phyloP scores from a whole-genome alignment of 2,797 vertebrate species.

The Poeciliopsis turneri region DNA sequence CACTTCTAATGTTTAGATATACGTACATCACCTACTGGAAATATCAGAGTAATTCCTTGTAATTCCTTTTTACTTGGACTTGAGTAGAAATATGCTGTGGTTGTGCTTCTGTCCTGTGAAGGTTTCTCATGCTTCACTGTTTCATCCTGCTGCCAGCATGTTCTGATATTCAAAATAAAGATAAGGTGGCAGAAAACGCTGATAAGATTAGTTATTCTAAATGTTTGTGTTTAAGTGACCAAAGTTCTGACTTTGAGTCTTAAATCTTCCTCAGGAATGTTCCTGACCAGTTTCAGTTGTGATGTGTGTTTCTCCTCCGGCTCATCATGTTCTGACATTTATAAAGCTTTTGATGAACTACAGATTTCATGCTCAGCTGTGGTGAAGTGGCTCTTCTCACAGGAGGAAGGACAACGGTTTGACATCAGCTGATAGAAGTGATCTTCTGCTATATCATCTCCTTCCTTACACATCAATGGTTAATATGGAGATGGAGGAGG shows the following conservation, averaged over 20 bases:
- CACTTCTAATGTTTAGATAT: too few species aligned
- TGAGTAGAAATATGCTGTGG: neutral
- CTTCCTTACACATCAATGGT: slow-evolving; percentile 62
- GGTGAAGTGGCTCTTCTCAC: neutral
- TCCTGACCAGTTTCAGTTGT: neutral
- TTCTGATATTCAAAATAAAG: neutral
- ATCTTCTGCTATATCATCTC: slow-evolving; percentile 60
- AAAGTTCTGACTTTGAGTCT: neutral
- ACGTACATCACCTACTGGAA: too few species aligned
- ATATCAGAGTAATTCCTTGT: neutral
- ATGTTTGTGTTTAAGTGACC: neutral
- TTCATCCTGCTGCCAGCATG: neutral
- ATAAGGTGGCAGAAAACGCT: neutral
- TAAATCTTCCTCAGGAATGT: neutral
- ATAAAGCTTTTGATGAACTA: neutral
- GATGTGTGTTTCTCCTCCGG: neutral
- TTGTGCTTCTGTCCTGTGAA: neutral
- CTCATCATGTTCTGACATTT: neutral
- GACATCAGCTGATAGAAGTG: neutral
- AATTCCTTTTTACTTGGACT: neutral
- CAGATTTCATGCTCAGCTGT: neutral
- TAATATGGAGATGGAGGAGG: slow-evolving; percentile 68
- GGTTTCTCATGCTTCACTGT: neutral
- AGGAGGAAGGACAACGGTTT: neutral
- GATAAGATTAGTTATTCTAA: neutral